Percentiles rank a stretch among this genome's conserved stretches.
Conservation (phyloP, 2,888 invertebrate species). For the Ditylenchus weischeri region DNA sequence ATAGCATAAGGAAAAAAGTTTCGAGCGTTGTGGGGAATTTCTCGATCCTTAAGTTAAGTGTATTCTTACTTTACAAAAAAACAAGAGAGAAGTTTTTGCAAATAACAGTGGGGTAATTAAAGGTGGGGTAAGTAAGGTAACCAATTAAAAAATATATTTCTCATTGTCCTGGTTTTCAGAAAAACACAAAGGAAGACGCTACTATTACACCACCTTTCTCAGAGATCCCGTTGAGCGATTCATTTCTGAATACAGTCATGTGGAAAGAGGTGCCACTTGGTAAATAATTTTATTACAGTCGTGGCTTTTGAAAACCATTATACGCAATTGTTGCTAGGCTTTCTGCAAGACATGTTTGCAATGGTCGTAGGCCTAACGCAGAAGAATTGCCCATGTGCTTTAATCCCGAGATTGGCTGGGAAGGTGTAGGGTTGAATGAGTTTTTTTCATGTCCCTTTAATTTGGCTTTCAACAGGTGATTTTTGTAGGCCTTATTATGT, state of each 20-base stretch:
- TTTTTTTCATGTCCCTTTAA: conserved; percentile 88
- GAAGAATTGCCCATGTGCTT: conserved; percentile 74
- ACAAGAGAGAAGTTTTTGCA: not conserved
- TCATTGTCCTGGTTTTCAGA: conserved; percentile 44
- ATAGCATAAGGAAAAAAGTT: not conserved
- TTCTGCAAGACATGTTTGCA: conserved; percentile 60
- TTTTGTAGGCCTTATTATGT: too few species aligned
- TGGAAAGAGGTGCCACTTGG: conserved; percentile 71
- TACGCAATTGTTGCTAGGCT: conserved; percentile 23
- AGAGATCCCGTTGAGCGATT: conserved; percentile 89
- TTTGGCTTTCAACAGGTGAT: conserved; percentile 79
- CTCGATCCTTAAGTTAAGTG: not conserved
- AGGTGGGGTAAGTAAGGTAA: too few species aligned
- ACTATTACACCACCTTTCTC: conserved; percentile 91
- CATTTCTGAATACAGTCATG: conserved; percentile 93
- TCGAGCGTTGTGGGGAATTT: not conserved
- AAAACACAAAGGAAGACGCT: conserved; percentile 65
- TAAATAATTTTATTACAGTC: too few species aligned
- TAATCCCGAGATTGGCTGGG: conserved; percentile 59
- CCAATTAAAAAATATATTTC: not conserved
- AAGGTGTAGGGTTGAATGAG: conserved; percentile 75
- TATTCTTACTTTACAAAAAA: not conserved
- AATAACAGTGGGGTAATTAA: too few species aligned
- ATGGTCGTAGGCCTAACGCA: conserved; percentile 68
- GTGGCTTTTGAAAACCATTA: too few species aligned